Evolutionary conservation across 2,797 vertebrate species (phyloP), one percentile per base, ranked within the genome.

Genomic region (Chaetodon trifasciatus): DNA sequence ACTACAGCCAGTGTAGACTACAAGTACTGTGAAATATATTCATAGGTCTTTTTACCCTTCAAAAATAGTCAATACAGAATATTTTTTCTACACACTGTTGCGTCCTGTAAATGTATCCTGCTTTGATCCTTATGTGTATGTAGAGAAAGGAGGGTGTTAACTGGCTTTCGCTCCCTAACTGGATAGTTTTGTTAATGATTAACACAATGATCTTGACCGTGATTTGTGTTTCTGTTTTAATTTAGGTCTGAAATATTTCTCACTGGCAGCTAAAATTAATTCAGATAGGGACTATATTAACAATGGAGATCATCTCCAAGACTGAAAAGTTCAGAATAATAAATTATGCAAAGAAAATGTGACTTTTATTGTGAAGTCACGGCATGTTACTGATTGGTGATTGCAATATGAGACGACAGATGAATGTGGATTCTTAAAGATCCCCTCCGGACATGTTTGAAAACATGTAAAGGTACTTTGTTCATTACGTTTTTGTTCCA

Each of bases 21-120:
- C 60, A 76, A 71, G 66, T 58, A 23, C 15, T 46, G 24, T 80
- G 56, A 84, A 83, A 88, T 21, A 13, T 79, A 85, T 89, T 86
- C 85, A 84, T 81, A 69, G 67, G 35, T 70, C 16, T 78, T 75
- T 78, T 83, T 80, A 47, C 63, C 19, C 24, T 71, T 65, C 47
- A 76, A 50, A 83, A 70, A 63, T 58, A 72, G 40, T 57, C 15
- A 19, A 69, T 61, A 50, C 15, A 46, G 53, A 61, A 42, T 49
- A 44, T 47, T 53, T 56, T 13, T n/a, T 35, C 49, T 61, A 9
- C n/a, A 56, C 6, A 28, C 10, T 61, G 35, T 35, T 35, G 10
- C 4, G 11, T 44, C 5, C 44, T 35, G 42, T 9, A n/a, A 60
- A 23, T 62, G 39, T 58, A 42, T 65, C 17, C 11, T 6, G 23